A percentile compares a stretch with the other conserved stretches of the same genome.
phyloP scores from a whole-genome alignment of 2,113 vertebrate genomes.

The Oostethus manadensis region DNA sequence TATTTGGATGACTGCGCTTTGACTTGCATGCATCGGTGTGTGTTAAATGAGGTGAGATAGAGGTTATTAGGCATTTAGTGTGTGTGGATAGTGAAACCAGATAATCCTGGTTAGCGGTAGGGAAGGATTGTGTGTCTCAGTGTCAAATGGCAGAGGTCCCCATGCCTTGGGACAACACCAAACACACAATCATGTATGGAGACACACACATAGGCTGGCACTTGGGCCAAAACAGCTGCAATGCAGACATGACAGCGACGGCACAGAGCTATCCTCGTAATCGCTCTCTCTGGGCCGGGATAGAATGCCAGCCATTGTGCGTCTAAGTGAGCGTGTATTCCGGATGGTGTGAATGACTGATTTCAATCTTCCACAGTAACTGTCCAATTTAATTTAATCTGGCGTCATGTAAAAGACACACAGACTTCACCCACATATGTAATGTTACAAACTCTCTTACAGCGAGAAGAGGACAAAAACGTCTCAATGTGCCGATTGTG shows the following conservation, averaged over 20 bases:
- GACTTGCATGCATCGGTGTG: conserved; percentile 37
- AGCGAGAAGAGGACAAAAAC: conserved; percentile 47
- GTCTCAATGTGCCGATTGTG: conserved; percentile 8
- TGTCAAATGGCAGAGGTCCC: conserved; percentile 15
- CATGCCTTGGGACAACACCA: conserved; percentile 17
- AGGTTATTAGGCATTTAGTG: conserved; percentile 41
- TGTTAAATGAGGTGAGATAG: conserved; percentile 42
- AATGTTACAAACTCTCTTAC: conserved; percentile 23
- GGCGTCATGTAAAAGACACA: conserved; percentile 13
- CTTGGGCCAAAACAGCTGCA: conserved; percentile 57
- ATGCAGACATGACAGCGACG: conserved; percentile 56
- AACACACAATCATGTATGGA: conserved; percentile 5
- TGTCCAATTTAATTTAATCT: conserved; percentile 55
- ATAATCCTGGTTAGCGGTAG: conserved; percentile 37
- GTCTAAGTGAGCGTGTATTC: conserved; percentile 20
- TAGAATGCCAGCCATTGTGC: conserved; percentile 56
- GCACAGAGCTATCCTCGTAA: conserved; percentile 60
- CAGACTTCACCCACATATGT: conserved; percentile 31
- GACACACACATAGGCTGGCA: conserved; percentile 2
- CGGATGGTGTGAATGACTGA: conserved; percentile 48
- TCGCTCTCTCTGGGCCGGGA: conserved; percentile 37
- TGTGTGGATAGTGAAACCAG: conserved; percentile 18
- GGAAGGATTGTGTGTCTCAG: conserved; percentile 31
- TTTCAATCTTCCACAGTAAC: conserved; percentile 42
- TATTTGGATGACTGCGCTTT: conserved; percentile 31